Evolutionary conservation across 2,113 vertebrate species (phyloP).

Genomic region (Panurus biarmicus): DNA sequence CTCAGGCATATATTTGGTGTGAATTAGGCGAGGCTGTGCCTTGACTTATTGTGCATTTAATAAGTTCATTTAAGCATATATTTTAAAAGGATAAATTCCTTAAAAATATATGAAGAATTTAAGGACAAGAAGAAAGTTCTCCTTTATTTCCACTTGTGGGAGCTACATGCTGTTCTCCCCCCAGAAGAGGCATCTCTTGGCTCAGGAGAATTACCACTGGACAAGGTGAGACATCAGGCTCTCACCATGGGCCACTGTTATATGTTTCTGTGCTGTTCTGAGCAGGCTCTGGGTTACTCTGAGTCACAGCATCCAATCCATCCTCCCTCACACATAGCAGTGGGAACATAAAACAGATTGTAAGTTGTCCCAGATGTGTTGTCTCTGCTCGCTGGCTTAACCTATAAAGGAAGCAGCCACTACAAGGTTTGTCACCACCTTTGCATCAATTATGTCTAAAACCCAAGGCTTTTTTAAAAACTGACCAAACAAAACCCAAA

Average conservation of each 20-base stretch:
- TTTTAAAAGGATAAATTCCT: not conserved
- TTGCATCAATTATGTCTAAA: not conserved
- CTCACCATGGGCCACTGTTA: rapidly evolving
- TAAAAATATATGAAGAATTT: not conserved
- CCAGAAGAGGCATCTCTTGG: not conserved
- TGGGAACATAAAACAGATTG: not conserved
- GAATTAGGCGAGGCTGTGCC: not conserved
- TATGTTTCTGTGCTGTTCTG: not conserved
- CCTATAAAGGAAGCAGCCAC: not conserved
- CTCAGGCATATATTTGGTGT: not conserved
- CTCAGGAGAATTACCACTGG: not conserved
- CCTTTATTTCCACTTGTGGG: not conserved
- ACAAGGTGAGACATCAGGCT: not conserved
- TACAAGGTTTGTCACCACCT: not conserved
- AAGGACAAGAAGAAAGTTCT: not conserved
- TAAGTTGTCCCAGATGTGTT: not conserved
- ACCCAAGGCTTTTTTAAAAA: not conserved
- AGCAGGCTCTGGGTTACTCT: not conserved
- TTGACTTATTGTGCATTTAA: not conserved
- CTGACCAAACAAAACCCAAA: not conserved
- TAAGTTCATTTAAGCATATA: not conserved
- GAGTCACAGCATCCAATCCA: not conserved
- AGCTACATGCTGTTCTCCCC: not conserved
- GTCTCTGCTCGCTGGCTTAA: not conserved
- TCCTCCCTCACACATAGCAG: not conserved